Evolutionary conservation across 2,113 vertebrate genomes (phyloP).

Genomic region (Pionites leucogaster): DNA sequence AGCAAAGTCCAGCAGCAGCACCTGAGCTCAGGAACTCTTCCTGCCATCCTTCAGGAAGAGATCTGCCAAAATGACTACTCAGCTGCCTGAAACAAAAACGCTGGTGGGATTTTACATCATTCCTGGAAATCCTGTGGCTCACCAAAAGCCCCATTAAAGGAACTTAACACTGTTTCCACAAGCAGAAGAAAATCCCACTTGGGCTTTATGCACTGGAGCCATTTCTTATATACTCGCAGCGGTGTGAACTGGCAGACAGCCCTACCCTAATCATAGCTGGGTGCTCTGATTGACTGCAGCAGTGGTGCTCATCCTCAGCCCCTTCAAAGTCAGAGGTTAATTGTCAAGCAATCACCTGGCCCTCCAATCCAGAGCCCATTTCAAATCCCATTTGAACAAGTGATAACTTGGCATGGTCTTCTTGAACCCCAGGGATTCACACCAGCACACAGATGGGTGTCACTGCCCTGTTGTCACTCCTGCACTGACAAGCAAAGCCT

Average conservation of each 20-base stretch:
- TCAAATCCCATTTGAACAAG: background rate
- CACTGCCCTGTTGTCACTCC: background rate
- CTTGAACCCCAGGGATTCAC: background rate
- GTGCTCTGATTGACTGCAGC: fast-evolving
- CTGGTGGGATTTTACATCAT: background rate
- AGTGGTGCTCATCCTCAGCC: background rate
- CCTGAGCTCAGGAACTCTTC: background rate
- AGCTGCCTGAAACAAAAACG: background rate
- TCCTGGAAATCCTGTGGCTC: background rate
- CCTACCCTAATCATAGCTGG: background rate
- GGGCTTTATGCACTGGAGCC: background rate
- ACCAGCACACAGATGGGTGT: background rate
- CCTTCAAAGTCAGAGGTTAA: background rate
- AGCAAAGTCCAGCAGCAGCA: background rate
- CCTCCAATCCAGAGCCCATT: background rate
- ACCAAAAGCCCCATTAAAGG: background rate
- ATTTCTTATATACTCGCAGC: background rate
- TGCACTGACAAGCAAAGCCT: fast-evolving
- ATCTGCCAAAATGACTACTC: background rate
- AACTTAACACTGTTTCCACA: background rate
- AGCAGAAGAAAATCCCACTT: background rate
- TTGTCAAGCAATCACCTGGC: too few relatives aligned
- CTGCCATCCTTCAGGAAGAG: background rate
- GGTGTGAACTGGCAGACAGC: background rate
- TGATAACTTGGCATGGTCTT: fast-evolving